These are phyloP conservation scores for Propithecus deckenii DNA, from an alignment of 2,797 vertebrate genomes.

Conservation along the genomic window DNA sequence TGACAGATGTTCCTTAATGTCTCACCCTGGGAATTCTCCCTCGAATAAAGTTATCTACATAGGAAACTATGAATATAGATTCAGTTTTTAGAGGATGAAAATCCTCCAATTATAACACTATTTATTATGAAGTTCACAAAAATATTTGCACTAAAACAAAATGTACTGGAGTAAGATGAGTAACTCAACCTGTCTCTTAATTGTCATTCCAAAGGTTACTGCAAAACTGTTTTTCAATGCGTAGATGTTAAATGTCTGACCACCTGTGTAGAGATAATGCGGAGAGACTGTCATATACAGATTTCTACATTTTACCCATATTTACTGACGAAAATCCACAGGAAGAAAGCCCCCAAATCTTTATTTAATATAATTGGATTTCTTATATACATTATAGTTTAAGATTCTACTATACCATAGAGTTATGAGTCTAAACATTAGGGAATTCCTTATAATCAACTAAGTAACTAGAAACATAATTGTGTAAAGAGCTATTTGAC, in stretches of 20 bases:
- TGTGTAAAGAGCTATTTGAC: neutral
- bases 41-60: neutral
- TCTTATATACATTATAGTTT: neutral
- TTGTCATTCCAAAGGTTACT: neutral
- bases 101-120: slow-evolving; percentile 30
- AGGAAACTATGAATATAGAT: slow-evolving; percentile 43
- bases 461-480: neutral
- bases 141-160: slow-evolving; percentile 54
- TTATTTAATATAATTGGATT: neutral
- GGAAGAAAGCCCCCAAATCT: neutral
- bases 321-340: neutral
- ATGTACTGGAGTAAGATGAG: neutral
- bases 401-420: neutral
- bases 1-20: slow-evolving; percentile 66
- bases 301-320: neutral
- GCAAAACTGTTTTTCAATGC: neutral
- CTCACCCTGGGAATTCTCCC: slow-evolving; percentile 22
- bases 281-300: neutral
- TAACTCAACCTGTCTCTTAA: slow-evolving; percentile 50
- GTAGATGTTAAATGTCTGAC: neutral
- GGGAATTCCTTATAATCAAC: neutral
- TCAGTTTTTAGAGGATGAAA: slow-evolving; percentile 24
- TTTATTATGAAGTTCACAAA: slow-evolving; percentile 47
- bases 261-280: accelerated
- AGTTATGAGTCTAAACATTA: neutral